Percentiles rank a stretch among this genome's conserved stretches.
Conservation (phyloP, 2,113 vertebrate genomes). For the Neoarius graeffei region DNA sequence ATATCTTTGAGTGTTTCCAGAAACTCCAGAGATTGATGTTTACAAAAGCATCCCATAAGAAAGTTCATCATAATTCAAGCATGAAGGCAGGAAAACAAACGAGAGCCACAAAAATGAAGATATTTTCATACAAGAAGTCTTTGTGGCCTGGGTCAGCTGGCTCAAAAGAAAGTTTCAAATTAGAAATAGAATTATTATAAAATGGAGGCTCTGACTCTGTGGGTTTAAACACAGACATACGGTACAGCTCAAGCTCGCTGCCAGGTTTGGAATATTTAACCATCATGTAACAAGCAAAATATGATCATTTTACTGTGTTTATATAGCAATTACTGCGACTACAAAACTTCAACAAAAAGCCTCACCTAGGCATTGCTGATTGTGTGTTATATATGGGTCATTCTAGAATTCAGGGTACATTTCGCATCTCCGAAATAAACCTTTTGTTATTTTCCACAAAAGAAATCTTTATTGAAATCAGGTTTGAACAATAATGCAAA, state of each 20-base stretch:
- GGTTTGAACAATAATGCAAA: no score
- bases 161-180: not conserved
- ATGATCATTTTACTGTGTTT: not conserved
- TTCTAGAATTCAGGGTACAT: no score
- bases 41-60: constrained; percentile 9
- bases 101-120: constrained; percentile 19
- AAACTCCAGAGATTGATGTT: not conserved
- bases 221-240: not conserved
- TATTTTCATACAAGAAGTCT: not conserved
- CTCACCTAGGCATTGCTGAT: not conserved
- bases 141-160: not conserved
- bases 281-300: not conserved
- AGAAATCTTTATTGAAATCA: no score
- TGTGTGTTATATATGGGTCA: not conserved
- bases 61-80: not conserved
- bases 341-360: not conserved
- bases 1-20: not conserved
- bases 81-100: constrained; percentile 7
- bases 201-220: not conserved
- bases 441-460: no score
- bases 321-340: not conserved
- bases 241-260: not conserved
- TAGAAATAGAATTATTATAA: not conserved
- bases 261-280: not conserved
- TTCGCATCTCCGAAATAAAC: no score